A percentile compares a stretch with the other conserved stretches of the same genome.
phyloP scores from a whole-genome alignment of 1,140 invertebrate genomes.

The Ceratosolen fusciceps region DNA sequence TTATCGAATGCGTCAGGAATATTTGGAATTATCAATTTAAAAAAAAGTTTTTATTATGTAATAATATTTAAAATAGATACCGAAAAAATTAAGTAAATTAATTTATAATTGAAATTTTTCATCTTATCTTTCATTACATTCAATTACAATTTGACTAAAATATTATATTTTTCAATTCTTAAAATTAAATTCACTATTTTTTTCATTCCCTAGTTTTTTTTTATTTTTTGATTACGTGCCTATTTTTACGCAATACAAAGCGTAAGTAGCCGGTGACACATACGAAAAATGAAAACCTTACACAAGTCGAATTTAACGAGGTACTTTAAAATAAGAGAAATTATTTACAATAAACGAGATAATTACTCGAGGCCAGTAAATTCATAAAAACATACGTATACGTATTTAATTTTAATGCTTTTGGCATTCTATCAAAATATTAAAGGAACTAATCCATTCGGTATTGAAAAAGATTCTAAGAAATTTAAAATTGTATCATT shows the following conservation, averaged over 20 bases:
- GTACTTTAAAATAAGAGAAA: not conserved
- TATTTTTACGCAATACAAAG: not conserved
- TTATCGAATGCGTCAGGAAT: no score
- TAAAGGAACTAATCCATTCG: not conserved
- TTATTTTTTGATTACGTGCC: not conserved
- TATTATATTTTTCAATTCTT: no score
- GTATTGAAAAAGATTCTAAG: not conserved
- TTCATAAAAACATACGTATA: not conserved
- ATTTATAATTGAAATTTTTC: no score
- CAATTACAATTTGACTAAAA: no score
- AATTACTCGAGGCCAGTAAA: no score
- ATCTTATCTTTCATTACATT: no score
- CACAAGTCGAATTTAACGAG: not conserved
- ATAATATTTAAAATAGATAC: no score
- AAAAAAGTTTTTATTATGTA: not conserved
- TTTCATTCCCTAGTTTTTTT: no score
- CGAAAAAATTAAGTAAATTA: no score
- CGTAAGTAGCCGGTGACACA: not conserved
- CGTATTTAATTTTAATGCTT: not conserved
- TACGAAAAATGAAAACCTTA: not conserved
- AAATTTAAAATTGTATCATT: not conserved
- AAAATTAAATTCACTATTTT: not conserved
- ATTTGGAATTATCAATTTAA: no score
- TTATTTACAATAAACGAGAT: not conserved
- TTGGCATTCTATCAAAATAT: slow-evolving; percentile 28